These are phyloP conservation scores for Rhizoglyphus robini DNA, from an alignment of 1,140 invertebrate genomes.

Conservation along the genomic window DNA sequence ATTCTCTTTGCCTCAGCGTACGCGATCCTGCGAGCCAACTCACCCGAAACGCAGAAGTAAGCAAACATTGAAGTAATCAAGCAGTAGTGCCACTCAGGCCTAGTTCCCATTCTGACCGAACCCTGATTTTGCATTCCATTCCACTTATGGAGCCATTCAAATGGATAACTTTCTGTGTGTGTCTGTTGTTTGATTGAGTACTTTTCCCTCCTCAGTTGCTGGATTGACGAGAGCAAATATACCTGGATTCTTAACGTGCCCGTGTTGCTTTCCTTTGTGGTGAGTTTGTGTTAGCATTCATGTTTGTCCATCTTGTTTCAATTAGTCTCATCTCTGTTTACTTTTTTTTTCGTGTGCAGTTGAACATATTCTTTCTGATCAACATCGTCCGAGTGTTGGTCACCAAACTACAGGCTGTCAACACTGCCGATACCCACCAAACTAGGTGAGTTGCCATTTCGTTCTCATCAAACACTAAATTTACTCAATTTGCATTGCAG, in stretches of 20 bases:
- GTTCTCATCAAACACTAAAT: background rate
- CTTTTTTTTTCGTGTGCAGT: slow-evolving; percentile 29
- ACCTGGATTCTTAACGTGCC: slow-evolving; percentile 59
- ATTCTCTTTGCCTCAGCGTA: slow-evolving; percentile 22
- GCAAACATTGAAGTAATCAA: background rate
- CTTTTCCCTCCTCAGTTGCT: slow-evolving; percentile 48
- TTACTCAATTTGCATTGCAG: slow-evolving; percentile 17
- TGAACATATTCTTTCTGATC: slow-evolving; percentile 76
- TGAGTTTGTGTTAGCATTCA: slow-evolving; percentile 30
- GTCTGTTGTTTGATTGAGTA: background rate
- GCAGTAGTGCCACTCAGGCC: background rate
- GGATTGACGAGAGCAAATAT: slow-evolving; percentile 59
- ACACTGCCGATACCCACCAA: slow-evolving; percentile 35
- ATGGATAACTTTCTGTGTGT: background rate
- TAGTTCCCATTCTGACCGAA: background rate
- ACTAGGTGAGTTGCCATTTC: slow-evolving; percentile 30
- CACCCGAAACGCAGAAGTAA: slow-evolving; percentile 8
- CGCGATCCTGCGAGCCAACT: slow-evolving; percentile 17
- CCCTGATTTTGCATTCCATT: background rate
- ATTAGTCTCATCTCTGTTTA: background rate
- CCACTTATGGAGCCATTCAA: background rate
- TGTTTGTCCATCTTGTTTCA: background rate
- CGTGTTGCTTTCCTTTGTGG: slow-evolving; percentile 54
- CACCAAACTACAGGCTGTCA: slow-evolving; percentile 57
- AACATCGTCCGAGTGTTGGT: slow-evolving; percentile 87